Base-by-base conservation (phyloP, 2,888 invertebrate species). In the Odontothrips loti region DNA sequence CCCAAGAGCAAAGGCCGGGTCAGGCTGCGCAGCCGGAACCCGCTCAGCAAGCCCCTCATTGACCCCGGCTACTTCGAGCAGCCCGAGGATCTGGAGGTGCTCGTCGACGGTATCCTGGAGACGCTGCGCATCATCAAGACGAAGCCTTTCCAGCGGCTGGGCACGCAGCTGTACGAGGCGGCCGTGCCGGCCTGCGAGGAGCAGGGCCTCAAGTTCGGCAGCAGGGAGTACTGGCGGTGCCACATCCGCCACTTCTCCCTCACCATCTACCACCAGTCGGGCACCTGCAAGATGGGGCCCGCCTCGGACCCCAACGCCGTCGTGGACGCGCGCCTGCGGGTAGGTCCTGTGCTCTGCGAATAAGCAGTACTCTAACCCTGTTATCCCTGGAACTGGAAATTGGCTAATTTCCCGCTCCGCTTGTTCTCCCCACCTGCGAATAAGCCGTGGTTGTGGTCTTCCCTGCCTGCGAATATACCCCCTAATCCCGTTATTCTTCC, bases 211-310 rank as follows among this genome's bases (percentile, higher is more conserved):
- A 82, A 83, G 6, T 91, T 90, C 82, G 90, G 90, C 83, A 88
- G 90, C 0, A 93, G 93, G 82, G 90, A 90, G 48, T 94, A 93
- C 85, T 93, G 94, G 93, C 90, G 91, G 83, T 94, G 94, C 85
- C 91, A 92, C 2, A 87, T 92, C 15, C 88, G 91, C 20, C 90
- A 90, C 20, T 87, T 91, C 68, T 90, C 92, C 0, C 89, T 90
- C 27, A 91, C 92, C 0, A 87, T 92, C 58, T 92, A 92, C 84
- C 93, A 93, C 86, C 91, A 92, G 84, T 89, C 91, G 83, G 91
- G 91, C 9, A 93, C 93, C 0, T 92, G 92, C 83, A 92, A 92
- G 84, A 94, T 94, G 94, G 94, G 93, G 0, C 91, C 92, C 0
- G 86, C 86, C 0, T 87, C 86, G 0, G 93, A 93, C 85, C 89